Evolutionary conservation across 2,113 vertebrate genomes (phyloP), one percentile per base, ranked within the genome.

Genomic region (Brachyistius frenatus): DNA sequence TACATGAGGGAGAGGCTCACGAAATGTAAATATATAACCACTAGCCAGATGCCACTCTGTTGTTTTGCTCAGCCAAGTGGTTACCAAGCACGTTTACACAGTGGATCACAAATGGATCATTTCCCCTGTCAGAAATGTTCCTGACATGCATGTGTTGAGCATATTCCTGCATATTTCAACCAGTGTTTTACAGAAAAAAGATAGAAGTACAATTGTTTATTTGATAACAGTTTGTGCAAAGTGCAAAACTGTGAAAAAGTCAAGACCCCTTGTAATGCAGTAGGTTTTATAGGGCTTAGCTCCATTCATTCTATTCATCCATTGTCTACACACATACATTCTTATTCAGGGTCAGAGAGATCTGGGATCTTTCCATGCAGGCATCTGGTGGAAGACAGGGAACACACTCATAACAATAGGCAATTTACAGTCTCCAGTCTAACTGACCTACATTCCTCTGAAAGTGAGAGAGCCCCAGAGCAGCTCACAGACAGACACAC

Each of bases 371-470:
- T 55, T 56, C 7, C 3, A 7, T 58, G 56, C 53, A 79, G 66
- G 44, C 46, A 23, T 65, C 14, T 49, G 16, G 5, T 16, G 35
- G 23, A 62, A 61, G 35, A 37, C 8, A 74, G 65, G 2, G 57
- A 54, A 41, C 47, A 67, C 70, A 78, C 36, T 62, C 30, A 64
- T 46, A 70, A 75, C 64, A 83, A 66, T 54, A 78, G 80, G 44
- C 56, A 83, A 78, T 84, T 80, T 78, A 70, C 49, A 33, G 62
- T 76, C 80, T 81, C 44, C 49, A 13, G 57, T 81, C 46, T 74
- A 85, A 7, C 79, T 89, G 90, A 90, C 88, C 83, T 79, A 86
- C 57, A 88, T 90, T 80, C 72, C 13, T 80, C 1, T 76, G 5
- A 80, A 72, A 64, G 53, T n/a, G 76, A 73, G 62, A 66, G 46